These are phyloP conservation scores for Seladonia tumulorum DNA, from an alignment of 2,888 invertebrate genomes.

Conservation along the genomic window DNA sequence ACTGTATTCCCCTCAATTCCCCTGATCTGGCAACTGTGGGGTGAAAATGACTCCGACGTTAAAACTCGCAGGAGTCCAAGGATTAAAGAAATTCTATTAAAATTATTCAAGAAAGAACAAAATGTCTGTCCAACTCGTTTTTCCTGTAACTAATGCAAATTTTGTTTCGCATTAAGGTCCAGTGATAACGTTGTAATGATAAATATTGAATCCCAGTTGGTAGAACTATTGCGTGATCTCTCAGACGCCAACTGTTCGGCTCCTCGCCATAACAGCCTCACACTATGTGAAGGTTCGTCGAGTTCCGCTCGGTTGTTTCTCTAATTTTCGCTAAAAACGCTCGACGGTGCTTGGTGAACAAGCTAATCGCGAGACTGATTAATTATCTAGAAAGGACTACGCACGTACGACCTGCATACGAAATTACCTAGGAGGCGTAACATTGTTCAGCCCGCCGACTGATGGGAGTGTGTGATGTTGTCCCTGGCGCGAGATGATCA, in stretches of 20 bases:
- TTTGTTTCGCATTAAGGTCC: too few relatives aligned
- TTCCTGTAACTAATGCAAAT: too few relatives aligned
- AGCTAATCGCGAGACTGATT: slow-evolving; percentile 16
- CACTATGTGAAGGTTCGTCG: background rate
- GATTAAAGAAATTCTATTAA: background rate
- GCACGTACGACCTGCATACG: slow-evolving; percentile 63
- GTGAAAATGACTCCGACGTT: too few relatives aligned
- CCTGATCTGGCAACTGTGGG: too few relatives aligned
- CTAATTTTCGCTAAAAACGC: slow-evolving; percentile 25
- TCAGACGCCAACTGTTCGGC: background rate
- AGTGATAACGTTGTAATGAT: background rate
- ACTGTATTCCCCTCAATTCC: too few relatives aligned
- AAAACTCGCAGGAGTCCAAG: too few relatives aligned
- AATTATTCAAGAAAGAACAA: background rate
- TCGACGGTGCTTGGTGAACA: slow-evolving; percentile 6
- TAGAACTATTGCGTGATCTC: background rate
- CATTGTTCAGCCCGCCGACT: slow-evolving; percentile 17
- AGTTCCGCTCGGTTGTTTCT: background rate
- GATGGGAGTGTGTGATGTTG: background rate
- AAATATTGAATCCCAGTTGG: background rate
- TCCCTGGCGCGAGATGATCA: background rate
- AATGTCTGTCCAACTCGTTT: background rate
- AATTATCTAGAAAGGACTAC: slow-evolving; percentile 44
- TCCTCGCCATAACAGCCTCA: background rate
- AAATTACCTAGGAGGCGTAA: slow-evolving; percentile 62